phyloP scores from a whole-genome alignment of 2,797 vertebrate species.

The Enteromius radiatus region DNA sequence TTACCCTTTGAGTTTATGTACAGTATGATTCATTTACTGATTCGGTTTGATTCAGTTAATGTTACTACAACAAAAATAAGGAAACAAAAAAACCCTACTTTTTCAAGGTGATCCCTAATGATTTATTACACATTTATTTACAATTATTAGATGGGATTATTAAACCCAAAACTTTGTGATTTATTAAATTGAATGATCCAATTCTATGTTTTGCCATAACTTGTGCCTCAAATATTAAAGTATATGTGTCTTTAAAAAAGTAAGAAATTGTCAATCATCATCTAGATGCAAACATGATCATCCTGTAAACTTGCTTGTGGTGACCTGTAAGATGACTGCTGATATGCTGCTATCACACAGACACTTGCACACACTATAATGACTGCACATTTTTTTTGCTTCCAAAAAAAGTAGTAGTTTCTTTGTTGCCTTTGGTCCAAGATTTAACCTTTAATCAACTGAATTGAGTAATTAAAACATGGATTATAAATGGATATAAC shows the following conservation, averaged over 20 bases:
- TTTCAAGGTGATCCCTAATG: not conserved
- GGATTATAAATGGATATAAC: too few species aligned
- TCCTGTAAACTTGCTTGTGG: not conserved
- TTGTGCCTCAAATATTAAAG: not conserved
- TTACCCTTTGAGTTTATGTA: not conserved
- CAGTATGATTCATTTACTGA: not conserved
- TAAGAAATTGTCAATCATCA: not conserved
- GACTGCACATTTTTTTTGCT: not conserved
- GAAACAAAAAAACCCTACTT: not conserved
- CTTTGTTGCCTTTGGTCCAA: not conserved
- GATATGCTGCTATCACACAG: not conserved
- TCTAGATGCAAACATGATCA: not conserved
- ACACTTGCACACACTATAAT: not conserved
- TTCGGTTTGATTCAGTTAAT: not conserved
- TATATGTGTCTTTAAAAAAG: not conserved
- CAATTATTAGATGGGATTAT: not conserved
- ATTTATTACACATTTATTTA: not conserved
- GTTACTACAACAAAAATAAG: not conserved
- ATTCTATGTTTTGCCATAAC: not conserved
- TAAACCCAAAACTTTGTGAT: not conserved
- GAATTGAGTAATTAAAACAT: not conserved
- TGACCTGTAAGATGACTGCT: not conserved
- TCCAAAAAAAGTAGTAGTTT: not conserved
- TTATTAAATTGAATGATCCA: not conserved
- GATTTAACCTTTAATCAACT: not conserved